Conservation (phyloP, 2,888 invertebrate genomes). For the Belgica antarctica region DNA sequence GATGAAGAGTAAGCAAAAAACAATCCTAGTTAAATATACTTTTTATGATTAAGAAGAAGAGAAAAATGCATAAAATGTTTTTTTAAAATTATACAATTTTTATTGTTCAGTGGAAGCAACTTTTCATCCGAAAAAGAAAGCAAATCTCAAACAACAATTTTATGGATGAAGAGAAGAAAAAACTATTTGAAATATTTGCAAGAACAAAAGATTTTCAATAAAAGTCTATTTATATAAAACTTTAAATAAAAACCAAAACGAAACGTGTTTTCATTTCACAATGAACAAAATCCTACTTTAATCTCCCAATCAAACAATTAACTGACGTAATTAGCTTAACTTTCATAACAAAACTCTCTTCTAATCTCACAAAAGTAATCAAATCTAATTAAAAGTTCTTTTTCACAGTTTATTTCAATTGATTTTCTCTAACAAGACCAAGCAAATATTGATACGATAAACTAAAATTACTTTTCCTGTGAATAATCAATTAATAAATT, state of each 20-base stretch:
- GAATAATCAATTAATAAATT: not conserved
- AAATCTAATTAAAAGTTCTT: not conserved
- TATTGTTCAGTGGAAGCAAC: slow-evolving; percentile 48
- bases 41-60: not conserved
- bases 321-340: slow-evolving; percentile 2
- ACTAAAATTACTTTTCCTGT: not conserved
- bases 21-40: slow-evolving; percentile 8
- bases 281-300: too few species aligned
- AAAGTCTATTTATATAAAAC: slow-evolving; percentile 41
- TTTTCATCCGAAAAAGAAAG: slow-evolving; percentile 47
- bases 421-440: not conserved
- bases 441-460: not conserved
- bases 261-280: slow-evolving; percentile 10
- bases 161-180: not conserved
- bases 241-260: slow-evolving; percentile 29
- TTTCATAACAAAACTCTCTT: slow-evolving; percentile 1
- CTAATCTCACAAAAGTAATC: not conserved
- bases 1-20: slow-evolving; percentile 5
- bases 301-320: not conserved
- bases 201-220: slow-evolving; percentile 40
- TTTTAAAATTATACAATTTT: slow-evolving; percentile 46
- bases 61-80: slow-evolving; percentile 23
- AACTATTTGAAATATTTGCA: slow-evolving; percentile 11
- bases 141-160: not conserved
- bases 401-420: not conserved